A percentile compares a stretch with the other conserved stretches of the same genome.
These are phyloP conservation scores for Lagodon rhomboides DNA, from an alignment of 2,797 vertebrate genomes.

Conservation along the genomic window DNA sequence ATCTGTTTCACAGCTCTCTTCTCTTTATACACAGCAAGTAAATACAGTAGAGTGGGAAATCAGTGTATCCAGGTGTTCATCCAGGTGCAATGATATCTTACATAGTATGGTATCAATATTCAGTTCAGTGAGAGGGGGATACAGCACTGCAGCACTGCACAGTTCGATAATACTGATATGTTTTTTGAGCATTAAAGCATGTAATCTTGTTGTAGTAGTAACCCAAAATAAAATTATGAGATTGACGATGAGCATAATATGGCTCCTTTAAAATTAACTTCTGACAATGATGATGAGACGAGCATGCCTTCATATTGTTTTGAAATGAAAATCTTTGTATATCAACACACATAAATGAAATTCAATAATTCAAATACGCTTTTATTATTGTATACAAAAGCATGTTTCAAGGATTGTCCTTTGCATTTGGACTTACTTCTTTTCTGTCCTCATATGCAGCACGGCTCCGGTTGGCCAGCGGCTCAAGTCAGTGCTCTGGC, in stretches of 20 bases:
- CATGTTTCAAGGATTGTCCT: not conserved
- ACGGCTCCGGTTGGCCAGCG: constrained; percentile 50
- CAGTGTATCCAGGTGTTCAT: not conserved
- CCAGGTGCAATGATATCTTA: too few species aligned
- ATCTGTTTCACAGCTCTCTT: too few species aligned
- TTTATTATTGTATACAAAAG: not conserved
- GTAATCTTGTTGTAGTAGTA: too few species aligned
- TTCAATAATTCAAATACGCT: not conserved
- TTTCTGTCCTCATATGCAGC: constrained; percentile 59
- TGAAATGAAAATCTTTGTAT: not conserved
- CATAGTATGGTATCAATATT: too few species aligned
- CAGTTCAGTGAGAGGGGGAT: too few species aligned
- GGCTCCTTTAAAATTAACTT: not conserved
- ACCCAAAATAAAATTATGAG: too few species aligned
- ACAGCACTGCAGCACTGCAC: too few species aligned
- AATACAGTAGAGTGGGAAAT: too few species aligned
- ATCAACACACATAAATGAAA: not conserved
- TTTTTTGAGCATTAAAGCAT: too few species aligned
- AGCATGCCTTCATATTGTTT: not conserved
- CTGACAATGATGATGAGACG: not conserved
- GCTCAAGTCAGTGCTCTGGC: constrained; percentile 72
- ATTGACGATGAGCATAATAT: not conserved
- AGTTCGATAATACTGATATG: too few species aligned
- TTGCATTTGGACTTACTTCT: not conserved
- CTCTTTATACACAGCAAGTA: too few species aligned